These are phyloP conservation scores for Spongia lamella DNA, from an alignment of 37 sponge, comb jelly and placozoan genomes.

Conservation along the genomic window DNA sequence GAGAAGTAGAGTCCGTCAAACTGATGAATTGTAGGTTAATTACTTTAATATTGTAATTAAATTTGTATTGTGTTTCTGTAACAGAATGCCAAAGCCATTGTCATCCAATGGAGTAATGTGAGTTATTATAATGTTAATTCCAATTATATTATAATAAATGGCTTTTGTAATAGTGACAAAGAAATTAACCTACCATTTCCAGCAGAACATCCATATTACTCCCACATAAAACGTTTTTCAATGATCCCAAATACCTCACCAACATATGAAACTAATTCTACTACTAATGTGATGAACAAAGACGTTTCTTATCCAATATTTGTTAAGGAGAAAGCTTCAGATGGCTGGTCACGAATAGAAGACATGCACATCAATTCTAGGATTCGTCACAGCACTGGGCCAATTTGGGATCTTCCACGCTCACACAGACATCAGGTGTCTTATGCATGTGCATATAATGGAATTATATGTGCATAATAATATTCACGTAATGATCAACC, in stretches of 20 bases:
- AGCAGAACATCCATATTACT: conserved; percentile 79
- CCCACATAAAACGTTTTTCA: conserved; percentile 68
- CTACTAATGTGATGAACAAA: background rate
- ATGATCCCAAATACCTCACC: conserved; percentile 67
- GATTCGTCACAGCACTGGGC: background rate
- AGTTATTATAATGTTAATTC: conserved; percentile 1
- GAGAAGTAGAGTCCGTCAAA: conserved; percentile 48
- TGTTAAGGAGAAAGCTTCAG: conserved; percentile 35
- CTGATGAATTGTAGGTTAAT: conserved; percentile 66
- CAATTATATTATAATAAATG: background rate
- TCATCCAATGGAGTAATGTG: conserved; percentile 38
- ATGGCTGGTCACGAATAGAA: conserved; percentile 15
- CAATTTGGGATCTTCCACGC: conserved; percentile 35
- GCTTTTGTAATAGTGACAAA: conserved; percentile 55
- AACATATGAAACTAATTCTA: background rate
- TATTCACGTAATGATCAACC: too few species aligned
- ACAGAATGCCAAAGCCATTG: conserved; percentile 49
- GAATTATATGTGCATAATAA: too few species aligned
- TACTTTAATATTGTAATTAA: background rate
- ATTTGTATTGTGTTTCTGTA: background rate
- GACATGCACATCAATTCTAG: too few species aligned
- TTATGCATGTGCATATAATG: too few species aligned
- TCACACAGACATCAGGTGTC: conserved; percentile 40
- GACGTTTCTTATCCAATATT: conserved; percentile 9
- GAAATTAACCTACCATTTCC: conserved; percentile 66